Conservation (phyloP, 2,113 vertebrate species). For the Pelecanoides urinatrix region DNA sequence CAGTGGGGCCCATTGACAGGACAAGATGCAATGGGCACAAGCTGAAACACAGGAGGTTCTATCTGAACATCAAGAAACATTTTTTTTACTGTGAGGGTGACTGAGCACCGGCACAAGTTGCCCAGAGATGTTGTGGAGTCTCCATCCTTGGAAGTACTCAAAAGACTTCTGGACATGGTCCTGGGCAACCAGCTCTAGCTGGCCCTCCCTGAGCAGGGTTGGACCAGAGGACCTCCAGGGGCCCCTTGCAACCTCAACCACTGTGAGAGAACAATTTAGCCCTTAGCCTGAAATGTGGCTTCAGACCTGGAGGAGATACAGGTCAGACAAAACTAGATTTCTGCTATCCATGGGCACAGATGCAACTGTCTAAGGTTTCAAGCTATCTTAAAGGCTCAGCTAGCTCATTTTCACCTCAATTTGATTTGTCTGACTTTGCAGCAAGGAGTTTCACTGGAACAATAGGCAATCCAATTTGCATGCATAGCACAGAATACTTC, state of each 20-base stretch:
- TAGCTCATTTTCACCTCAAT: neutral
- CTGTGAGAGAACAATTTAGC: neutral
- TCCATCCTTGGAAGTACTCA: neutral
- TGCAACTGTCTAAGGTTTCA: neutral
- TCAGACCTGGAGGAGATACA: neutral
- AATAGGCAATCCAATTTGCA: neutral
- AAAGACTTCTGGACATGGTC: neutral
- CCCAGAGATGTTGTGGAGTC: neutral
- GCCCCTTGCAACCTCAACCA: neutral
- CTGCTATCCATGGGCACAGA: neutral
- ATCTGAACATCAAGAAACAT: neutral
- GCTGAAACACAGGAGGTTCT: neutral
- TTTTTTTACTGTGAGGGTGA: neutral
- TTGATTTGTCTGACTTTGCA: conserved; percentile 22
- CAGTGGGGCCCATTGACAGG: neutral
- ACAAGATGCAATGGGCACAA: neutral
- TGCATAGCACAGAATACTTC: neutral
- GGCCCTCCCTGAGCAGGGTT: neutral
- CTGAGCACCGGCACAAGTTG: neutral
- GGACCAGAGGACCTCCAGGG: neutral
- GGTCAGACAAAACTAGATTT: neutral
- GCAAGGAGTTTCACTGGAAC: neutral
- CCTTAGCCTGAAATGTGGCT: neutral
- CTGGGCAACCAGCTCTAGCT: neutral
- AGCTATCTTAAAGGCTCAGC: neutral